Evolutionary conservation across 2,888 invertebrate species (phyloP), one percentile per base, ranked within the genome.

Genomic region (Harpalus rubripes): DNA sequence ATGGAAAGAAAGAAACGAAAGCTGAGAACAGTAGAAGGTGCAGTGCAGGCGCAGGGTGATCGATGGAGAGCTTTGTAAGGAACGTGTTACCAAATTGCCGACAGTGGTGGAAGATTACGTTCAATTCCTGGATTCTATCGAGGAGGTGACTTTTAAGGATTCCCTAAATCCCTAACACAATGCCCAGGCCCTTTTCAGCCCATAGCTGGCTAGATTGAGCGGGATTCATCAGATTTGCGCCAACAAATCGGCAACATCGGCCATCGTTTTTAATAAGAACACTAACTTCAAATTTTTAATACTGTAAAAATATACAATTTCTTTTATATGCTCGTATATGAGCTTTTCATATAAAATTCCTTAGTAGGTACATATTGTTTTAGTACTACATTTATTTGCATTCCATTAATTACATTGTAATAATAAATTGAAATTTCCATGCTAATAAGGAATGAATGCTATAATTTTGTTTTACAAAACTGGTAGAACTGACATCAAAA

Each of bases 71-170:
- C 88, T 88, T 89, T 89, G 87, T 87, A 88, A 87, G 88, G 88
- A 80, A 89, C 89, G 88, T 89, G 89, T 89, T 89, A 88, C 88
- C 88, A 88, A 89, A 90, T 90, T 89, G 89, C 88, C 88, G 88
- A 89, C 89, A 89, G 87, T 87, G 88, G 88, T 86, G 87, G 87
- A 85, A 88, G 88, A 89, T 88, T 88, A 88, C 88, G 81, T 85
- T 85, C 81, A 85, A 85, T 85, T 85, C 85, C 85, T 58, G 85
- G 76, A 76, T 85, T 85, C 81, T 85, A 81, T 85, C 76, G 85
- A 26, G 63, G 41, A 81, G 61, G 76, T 81, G 85, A 81, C 76
- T 85, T 81, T 81, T 81, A 85, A 81, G 81, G 81, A 85, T 85
- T 85, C 56, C 59, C 74, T 81, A 83, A 65, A 85, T 80, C 83